Base-by-base conservation (phyloP, 2,888 invertebrate species). In the Bombyx huttoni region DNA sequence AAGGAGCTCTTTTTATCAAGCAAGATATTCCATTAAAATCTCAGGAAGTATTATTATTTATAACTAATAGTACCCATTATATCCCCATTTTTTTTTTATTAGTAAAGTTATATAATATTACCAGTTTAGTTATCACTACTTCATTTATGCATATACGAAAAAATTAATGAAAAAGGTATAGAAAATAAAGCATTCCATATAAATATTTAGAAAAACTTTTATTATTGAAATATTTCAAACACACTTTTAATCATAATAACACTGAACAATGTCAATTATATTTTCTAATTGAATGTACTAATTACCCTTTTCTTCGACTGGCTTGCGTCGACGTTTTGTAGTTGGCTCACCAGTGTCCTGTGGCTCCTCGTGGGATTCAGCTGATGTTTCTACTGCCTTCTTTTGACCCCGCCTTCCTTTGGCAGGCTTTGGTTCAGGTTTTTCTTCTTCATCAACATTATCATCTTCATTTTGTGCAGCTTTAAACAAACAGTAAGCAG, bases 251-350 rank as follows among this genome's bases (percentile, higher is more conserved):
- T 71, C 62, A 73, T 76, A 73, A 65, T 72, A 74, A 74, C 70
- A 73, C 58, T 65, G 73, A 78, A 78, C 75, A 81, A 73, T 62
- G 71, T 79, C 73, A 69, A 68, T 40, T 63, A 59, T 63, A 58
- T 40, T 40, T 40, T 64, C 64, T 62, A 66, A 68, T 69, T 68
- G 64, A 72, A 73, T 68, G 71, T 64, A 68, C 72, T 86, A 87
- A 63, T 86, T 87, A 88, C 87, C 87, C 84, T 85, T 84, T 40
- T 86, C 84, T 48, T 84, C 85, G 1, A 71, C 68, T 34, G 66
- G 69, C 61, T 85, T 86, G 63, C 85, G 84, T 58, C 79, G 73
- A 56, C 86, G 78, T 61, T 85, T 85, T 46, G 68, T 68, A 8
- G 69, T 71, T 10, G 78, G 65, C 58, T 84, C 86, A 6, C 67